These are phyloP conservation scores for Taenioides sp. DNA, from an alignment of 2,797 vertebrate species.

Conservation along the genomic window DNA sequence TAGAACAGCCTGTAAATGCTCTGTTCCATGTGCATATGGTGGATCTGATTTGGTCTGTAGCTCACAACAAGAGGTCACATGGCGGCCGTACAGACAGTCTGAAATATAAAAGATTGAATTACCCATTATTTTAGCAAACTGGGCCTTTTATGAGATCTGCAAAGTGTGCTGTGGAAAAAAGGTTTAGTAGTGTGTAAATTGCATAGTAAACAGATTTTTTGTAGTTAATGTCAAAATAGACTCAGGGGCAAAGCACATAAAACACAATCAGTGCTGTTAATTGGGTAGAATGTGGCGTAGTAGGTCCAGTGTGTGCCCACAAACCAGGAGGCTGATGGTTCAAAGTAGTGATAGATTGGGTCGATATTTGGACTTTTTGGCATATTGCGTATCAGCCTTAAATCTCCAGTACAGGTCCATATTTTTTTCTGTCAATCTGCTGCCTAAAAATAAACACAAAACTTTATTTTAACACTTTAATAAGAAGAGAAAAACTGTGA, in stretches of 20 bases:
- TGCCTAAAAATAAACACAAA: too few species aligned
- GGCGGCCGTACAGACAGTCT: constrained; percentile 31
- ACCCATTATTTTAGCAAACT: constrained; percentile 20
- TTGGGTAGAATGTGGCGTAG: too few species aligned
- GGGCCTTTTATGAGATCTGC: constrained; percentile 29
- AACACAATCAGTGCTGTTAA: background rate
- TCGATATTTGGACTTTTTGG: too few species aligned
- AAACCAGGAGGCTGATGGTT: too few species aligned
- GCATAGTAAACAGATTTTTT: background rate
- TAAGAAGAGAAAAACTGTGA: too few species aligned
- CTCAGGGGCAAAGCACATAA: background rate
- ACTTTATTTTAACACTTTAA: too few species aligned
- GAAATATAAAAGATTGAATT: constrained; percentile 23
- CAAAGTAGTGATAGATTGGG: too few species aligned
- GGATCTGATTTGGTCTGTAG: constrained; percentile 20
- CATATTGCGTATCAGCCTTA: too few species aligned
- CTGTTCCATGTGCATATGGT: constrained; percentile 32
- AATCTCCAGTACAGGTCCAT: too few species aligned
- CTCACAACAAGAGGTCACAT: constrained; percentile 32
- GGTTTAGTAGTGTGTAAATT: constrained; percentile 14
- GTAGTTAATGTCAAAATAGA: background rate
- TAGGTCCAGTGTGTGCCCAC: too few species aligned
- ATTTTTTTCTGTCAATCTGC: too few species aligned
- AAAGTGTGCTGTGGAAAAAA: background rate
- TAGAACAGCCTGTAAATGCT: constrained; percentile 13